Conservation (phyloP, 2,888 invertebrate genomes). For the Trichacis sp. region DNA sequence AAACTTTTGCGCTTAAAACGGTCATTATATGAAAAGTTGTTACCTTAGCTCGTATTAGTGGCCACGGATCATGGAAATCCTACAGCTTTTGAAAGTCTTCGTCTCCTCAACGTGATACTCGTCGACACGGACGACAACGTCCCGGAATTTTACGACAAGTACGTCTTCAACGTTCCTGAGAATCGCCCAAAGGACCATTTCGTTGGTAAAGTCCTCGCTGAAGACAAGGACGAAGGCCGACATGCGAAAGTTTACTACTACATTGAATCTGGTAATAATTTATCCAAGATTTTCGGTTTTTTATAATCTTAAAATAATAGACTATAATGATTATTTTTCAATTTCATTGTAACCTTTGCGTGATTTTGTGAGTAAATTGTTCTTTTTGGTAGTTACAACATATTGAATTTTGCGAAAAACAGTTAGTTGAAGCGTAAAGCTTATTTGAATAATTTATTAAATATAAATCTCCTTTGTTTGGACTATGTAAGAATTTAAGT, state of each 20-base stretch:
- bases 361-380: too few relatives aligned
- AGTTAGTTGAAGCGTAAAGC: too few relatives aligned
- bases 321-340: too few relatives aligned
- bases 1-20: too few relatives aligned
- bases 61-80: constrained; percentile 88
- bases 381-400: too few relatives aligned
- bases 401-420: too few relatives aligned
- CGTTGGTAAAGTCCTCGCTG: constrained; percentile 78
- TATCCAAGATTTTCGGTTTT: too few relatives aligned
- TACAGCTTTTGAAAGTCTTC: constrained; percentile 81
- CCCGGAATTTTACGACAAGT: constrained; percentile 80
- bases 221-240: constrained; percentile 83
- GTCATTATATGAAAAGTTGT: constrained; percentile 8
- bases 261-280: constrained; percentile 73
- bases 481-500: too few relatives aligned
- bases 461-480: too few relatives aligned
- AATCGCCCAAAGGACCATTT: constrained; percentile 71
- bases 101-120: constrained; percentile 80
- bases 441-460: too few relatives aligned
- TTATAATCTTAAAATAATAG: too few relatives aligned
- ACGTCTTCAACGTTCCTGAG: constrained; percentile 80
- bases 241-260: constrained; percentile 89
- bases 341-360: too few relatives aligned
- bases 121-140: constrained; percentile 86
- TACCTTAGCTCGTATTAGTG: constrained; percentile 78